Base-by-base conservation (phyloP, 1,140 invertebrate species). In the Samia ricini region DNA sequence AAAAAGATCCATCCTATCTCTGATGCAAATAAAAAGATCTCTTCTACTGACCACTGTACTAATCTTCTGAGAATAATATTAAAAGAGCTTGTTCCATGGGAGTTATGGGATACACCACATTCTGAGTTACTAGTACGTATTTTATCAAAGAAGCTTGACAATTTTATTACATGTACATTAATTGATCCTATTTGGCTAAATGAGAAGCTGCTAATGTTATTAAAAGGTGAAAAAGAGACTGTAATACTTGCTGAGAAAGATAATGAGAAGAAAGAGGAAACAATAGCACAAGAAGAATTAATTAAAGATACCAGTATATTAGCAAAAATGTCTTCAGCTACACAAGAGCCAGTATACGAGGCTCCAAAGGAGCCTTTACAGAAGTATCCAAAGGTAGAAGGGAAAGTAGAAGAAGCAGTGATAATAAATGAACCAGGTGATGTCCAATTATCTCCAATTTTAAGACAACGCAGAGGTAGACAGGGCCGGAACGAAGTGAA, bases 21-120 rank as follows among this genome's bases (percentile, higher is more conserved):
- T 18, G 69, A 77, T 18, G 89, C 86, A 42, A 89, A 89, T 36
- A 92, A 85, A 60, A 48, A 75, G 83, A 33, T 72, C 62, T 2
- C 76, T 68, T 70, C 90, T 0, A 81, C 92, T 20, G 92, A 93
- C 33, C 92, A 94, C 66, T 94, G 91, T 69, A 81, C 92, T n/a
- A 85, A 92, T 72, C 88, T 94, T 21, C 85, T 93, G 23, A 90
- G 90, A 63, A 86, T 93, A 54, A 74, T 94, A 55, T 74, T 94
- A 2, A 91, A 92, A 71, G 93, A 94, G 72, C 91, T 94, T 63
- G 79, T 94, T 15, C 92, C 93, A 4, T 94, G 93, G 92, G 94
- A 94, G 74, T 69, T 94, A 18, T 93, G 92, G 77, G 94, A 93
- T 69, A 94, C 93, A 1, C 88, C 94, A 33, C 93, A 94, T 22